Percentiles rank a stretch among this genome's conserved stretches.
phyloP scores from a whole-genome alignment of 2,888 invertebrate species.

The Epiblema foenella region DNA sequence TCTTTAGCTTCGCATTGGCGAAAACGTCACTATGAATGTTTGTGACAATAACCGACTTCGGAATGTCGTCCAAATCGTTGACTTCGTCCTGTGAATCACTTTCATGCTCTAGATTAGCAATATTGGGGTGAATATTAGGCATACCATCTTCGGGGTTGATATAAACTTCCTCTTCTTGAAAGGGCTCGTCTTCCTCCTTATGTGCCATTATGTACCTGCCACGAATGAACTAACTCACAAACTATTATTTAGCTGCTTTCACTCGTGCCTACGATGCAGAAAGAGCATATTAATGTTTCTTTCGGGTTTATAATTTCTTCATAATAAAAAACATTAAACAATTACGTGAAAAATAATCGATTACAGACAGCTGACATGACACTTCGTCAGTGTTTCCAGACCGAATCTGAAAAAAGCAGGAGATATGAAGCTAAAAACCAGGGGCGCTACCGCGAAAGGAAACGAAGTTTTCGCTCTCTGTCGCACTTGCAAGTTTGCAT shows the following conservation, averaged over 20 bases:
- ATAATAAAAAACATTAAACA: slow-evolving; percentile 44
- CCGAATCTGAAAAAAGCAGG: no score
- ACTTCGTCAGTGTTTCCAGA: slow-evolving; percentile 19
- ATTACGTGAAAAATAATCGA: slow-evolving; percentile 44
- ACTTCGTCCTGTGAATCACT: slow-evolving; percentile 88
- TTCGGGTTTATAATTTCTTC: slow-evolving; percentile 22
- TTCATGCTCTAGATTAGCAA: slow-evolving; percentile 88
- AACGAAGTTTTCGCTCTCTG: no score
- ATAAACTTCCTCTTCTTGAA: slow-evolving; percentile 89
- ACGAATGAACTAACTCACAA: slow-evolving; percentile 9
- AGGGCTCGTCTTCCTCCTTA: slow-evolving; percentile 76
- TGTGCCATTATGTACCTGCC: slow-evolving; percentile 63
- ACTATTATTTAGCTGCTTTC: slow-evolving; percentile 3
- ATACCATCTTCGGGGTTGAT: slow-evolving; percentile 94
- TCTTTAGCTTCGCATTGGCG: slow-evolving; percentile 86
- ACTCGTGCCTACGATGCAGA: slow-evolving; percentile 21
- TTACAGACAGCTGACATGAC: slow-evolving; percentile 40
- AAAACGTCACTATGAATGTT: slow-evolving; percentile 94
- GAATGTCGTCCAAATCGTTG: slow-evolving; percentile 91
- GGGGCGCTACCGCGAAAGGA: no score
- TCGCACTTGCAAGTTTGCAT: no score
- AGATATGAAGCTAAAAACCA: no score
- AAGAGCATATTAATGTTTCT: slow-evolving; percentile 31
- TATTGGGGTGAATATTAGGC: slow-evolving; percentile 93
- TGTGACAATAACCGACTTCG: slow-evolving; percentile 95